Percentiles rank a stretch among this genome's conserved stretches.
Conservation (phyloP, 2,113 vertebrate genomes). For the Aptenodytes forsteri region DNA sequence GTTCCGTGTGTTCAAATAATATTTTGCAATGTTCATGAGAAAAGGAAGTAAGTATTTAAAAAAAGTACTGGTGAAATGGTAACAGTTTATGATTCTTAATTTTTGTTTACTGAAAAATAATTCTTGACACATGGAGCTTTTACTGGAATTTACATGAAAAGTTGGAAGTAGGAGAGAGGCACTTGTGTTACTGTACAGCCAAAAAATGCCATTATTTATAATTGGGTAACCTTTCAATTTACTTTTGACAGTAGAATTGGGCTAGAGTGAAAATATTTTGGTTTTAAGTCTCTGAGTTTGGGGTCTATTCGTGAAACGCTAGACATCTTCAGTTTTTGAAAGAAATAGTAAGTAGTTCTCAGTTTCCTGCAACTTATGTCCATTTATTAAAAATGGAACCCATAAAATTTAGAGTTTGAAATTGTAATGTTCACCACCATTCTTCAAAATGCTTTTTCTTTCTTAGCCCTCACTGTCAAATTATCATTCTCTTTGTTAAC, state of each 20-base stretch:
- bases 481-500: not conserved
- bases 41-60: conserved; percentile 58
- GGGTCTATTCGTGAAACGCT: not conserved
- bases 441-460: not conserved
- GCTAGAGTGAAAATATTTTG: not conserved
- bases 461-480: not conserved
- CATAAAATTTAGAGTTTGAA: not conserved
- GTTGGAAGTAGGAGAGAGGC: not conserved
- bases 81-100: conserved; percentile 36
- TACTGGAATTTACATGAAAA: not conserved
- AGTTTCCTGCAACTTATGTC: not conserved
- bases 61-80: conserved; percentile 20
- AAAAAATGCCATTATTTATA: not conserved
- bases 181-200: not conserved
- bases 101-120: conserved; percentile 42
- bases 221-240: not conserved
- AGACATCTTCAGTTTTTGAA: not conserved
- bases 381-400: not conserved
- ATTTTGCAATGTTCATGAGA: conserved; percentile 60
- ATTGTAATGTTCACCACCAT: not conserved
- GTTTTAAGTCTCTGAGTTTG: not conserved
- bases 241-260: not conserved
- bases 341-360: not conserved
- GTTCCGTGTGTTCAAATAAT: not conserved
- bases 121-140: not conserved